Evolutionary conservation across 1,140 invertebrate species (phyloP).

Genomic region (Drosophila sp.): DNA sequence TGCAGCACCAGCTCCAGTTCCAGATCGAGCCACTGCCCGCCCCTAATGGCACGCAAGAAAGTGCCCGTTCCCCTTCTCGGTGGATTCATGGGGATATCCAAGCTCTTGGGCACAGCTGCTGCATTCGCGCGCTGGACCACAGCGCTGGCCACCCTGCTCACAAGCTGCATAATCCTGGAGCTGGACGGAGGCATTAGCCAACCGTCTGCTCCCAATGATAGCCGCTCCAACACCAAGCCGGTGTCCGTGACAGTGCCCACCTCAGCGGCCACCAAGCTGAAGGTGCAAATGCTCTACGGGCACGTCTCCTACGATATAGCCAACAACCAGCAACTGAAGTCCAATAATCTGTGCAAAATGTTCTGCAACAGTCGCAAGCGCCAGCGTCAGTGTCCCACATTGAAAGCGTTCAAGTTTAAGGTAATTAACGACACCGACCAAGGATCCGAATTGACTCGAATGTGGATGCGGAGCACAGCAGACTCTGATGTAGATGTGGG

Average conservation of each 20-base stretch:
- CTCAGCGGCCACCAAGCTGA: slow-evolving; percentile 29
- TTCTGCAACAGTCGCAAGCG: slow-evolving; percentile 64
- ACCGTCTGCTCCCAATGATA: neutral
- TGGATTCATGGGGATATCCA: slow-evolving; percentile 20
- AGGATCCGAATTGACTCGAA: neutral
- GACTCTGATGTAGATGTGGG: slow-evolving; percentile 20
- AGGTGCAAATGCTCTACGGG: slow-evolving; percentile 33
- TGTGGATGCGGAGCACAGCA: slow-evolving; percentile 10
- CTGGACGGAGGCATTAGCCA: slow-evolving; percentile 9
- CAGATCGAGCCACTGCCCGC: slow-evolving; percentile 15
- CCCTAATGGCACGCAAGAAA: slow-evolving; percentile 18
- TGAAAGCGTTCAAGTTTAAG: slow-evolving; percentile 24
- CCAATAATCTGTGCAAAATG: slow-evolving; percentile 67
- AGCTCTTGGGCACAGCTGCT: slow-evolving; percentile 29
- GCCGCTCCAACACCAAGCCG: slow-evolving; percentile 12
- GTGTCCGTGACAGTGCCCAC: slow-evolving; percentile 26
- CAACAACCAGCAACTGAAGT: slow-evolving; percentile 67
- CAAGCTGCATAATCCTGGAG: slow-evolving; percentile 47
- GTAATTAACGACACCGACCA: slow-evolving; percentile 21
- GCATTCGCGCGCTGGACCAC: slow-evolving; percentile 41
- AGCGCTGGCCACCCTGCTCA: slow-evolving; percentile 40
- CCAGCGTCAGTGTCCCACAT: slow-evolving; percentile 26
- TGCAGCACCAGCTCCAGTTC: slow-evolving; percentile 24
- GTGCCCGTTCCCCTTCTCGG: neutral
- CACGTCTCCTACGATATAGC: slow-evolving; percentile 52